Percentiles rank a stretch among this genome's conserved stretches.
Evolutionary conservation across 2,113 vertebrate species (phyloP).

Genomic region (Pollachius pollachius): DNA sequence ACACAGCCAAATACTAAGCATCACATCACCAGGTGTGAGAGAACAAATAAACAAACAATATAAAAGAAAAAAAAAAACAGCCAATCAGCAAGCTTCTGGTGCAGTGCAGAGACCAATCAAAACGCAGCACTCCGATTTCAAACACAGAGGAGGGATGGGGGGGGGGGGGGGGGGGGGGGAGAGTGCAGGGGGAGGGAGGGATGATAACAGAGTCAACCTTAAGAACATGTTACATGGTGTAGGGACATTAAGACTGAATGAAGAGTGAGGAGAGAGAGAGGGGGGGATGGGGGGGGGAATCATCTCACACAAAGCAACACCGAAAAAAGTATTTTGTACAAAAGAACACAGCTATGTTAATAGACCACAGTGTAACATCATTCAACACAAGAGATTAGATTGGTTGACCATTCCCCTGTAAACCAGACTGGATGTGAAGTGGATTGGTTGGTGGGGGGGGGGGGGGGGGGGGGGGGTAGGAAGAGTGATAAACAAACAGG

Average conservation of each 20-base stretch:
- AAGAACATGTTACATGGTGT: constrained; percentile 12
- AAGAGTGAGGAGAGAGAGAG: constrained; percentile 32
- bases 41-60: constrained; percentile 37
- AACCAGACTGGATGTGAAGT: constrained; percentile 53
- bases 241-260: constrained; percentile 49
- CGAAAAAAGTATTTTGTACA: constrained; percentile 46
- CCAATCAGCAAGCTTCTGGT: constrained; percentile 78
- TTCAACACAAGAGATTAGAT: constrained; percentile 75
- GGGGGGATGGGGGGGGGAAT: constrained; percentile 24
- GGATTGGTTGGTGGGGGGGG: constrained; percentile 63
- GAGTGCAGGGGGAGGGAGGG: constrained; percentile 63
- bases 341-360: constrained; percentile 41
- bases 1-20: constrained; percentile 75
- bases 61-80: constrained; percentile 46
- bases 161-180: constrained; percentile 39
- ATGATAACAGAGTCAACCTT: constrained; percentile 62
- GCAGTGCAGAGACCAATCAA: constrained; percentile 77
- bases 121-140: constrained; percentile 72
- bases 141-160: constrained; percentile 64
- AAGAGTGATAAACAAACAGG: constrained; percentile 63
- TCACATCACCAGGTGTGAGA: constrained; percentile 73
- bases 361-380: constrained; percentile 72
- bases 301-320: constrained; percentile 62
- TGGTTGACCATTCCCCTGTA: constrained; percentile 76
- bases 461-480: constrained; percentile 49